Conservation (phyloP, 1,140 invertebrate genomes). For the Diploscapter pachys region DNA sequence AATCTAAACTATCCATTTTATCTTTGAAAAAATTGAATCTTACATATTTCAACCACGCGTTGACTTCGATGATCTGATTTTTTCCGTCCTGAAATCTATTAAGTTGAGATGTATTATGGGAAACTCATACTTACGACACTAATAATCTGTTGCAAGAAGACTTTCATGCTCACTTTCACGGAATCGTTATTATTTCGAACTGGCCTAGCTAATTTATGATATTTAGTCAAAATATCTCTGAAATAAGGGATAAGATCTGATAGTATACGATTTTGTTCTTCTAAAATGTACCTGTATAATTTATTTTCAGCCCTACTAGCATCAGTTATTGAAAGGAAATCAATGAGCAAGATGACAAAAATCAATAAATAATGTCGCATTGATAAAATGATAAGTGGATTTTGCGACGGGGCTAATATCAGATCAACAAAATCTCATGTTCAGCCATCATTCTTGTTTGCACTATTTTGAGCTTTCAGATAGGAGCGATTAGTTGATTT, state of each 20-base stretch:
- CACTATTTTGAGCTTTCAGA: no score
- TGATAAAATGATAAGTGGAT: no score
- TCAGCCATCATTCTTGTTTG: no score
- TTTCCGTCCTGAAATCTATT: constrained; percentile 40
- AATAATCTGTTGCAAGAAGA: constrained; percentile 43
- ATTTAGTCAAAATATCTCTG: constrained; percentile 39
- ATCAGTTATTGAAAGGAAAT: not conserved
- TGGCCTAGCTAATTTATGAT: constrained; percentile 39
- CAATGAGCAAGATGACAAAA: no score
- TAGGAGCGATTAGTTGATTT: no score
- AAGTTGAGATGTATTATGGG: constrained; percentile 1
- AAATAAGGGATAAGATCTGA: not conserved
- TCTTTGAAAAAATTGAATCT: constrained; percentile 16
- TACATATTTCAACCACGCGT: constrained; percentile 48
- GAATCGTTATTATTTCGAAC: constrained; percentile 26
- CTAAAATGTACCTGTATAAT: constrained; percentile 22
- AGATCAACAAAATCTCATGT: no score
- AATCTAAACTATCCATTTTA: constrained; percentile 28
- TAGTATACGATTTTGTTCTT: not conserved
- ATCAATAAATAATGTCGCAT: no score
- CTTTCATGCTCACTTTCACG: constrained; percentile 36
- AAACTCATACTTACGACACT: constrained; percentile 24
- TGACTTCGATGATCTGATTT: constrained; percentile 48
- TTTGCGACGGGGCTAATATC: no score
- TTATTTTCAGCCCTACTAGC: constrained; percentile 36